These are phyloP conservation scores for Leptopilina syphax DNA, from an alignment of 2,888 invertebrate species.

Conservation along the genomic window DNA sequence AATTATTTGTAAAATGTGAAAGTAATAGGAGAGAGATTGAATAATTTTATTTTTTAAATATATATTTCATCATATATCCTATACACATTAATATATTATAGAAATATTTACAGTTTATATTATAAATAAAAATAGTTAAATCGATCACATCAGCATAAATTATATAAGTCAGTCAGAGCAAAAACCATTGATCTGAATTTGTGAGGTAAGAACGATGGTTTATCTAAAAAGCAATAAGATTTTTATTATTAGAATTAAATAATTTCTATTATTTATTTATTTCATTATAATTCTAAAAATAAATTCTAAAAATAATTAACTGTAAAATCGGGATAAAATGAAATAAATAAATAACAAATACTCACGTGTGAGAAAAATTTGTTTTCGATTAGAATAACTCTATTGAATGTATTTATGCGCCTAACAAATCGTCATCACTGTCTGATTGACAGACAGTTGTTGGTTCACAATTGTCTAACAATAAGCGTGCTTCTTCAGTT, in stretches of 20 bases:
- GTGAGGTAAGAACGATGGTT: conserved; percentile 9
- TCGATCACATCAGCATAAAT: background rate
- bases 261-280: background rate
- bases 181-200: conserved; percentile 27
- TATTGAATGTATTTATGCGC: conserved; percentile 57
- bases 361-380: conserved; percentile 24
- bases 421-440: conserved; percentile 68
- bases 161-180: conserved; percentile 2
- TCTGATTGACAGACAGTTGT: conserved; percentile 65
- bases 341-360: background rate
- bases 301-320: background rate
- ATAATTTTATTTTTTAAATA: conserved; percentile 28
- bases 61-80: conserved; percentile 28
- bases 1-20: no score
- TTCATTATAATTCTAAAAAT: background rate
- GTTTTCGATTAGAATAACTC: background rate
- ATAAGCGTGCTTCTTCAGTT: conserved; percentile 68
- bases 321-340: no score
- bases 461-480: conserved; percentile 66
- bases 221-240: conserved; percentile 1
- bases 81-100: conserved; percentile 34
- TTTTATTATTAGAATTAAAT: background rate
- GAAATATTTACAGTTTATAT: conserved; percentile 29
- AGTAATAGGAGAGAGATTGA: no score
- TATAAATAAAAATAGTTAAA: conserved; percentile 7